These are phyloP conservation scores for Drosophila helvetica DNA, from an alignment of 2,888 invertebrate genomes.

Conservation along the genomic window DNA sequence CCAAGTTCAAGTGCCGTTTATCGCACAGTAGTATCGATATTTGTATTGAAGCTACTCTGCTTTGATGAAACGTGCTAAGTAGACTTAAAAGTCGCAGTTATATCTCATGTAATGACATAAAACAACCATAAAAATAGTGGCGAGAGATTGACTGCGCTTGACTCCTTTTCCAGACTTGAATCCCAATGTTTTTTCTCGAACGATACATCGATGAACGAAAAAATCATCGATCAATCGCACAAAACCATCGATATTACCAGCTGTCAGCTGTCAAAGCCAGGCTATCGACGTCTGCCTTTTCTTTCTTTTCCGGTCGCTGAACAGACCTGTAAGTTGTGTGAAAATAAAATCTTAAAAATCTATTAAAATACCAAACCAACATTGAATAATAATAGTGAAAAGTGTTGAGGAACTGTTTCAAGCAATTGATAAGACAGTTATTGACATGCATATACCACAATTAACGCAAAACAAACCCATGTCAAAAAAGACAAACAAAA, in stretches of 20 bases:
- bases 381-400: slow-evolving; percentile 20
- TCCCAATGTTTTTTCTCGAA: no score
- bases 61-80: no score
- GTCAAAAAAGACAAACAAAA: slow-evolving; percentile 48
- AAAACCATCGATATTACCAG: not conserved
- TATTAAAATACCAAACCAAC: slow-evolving; percentile 57
- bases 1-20: no score
- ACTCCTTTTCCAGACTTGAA: no score
- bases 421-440: slow-evolving; percentile 20
- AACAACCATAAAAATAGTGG: no score
- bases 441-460: slow-evolving; percentile 13
- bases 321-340: slow-evolving; percentile 82
- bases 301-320: slow-evolving; percentile 84
- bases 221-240: not conserved
- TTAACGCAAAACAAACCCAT: not conserved
- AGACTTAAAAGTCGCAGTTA: no score
- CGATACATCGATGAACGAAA: no score
- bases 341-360: slow-evolving; percentile 67
- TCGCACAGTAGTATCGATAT: no score
- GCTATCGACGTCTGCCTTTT: slow-evolving; percentile 71
- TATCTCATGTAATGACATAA: no score
- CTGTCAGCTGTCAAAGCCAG: slow-evolving; percentile 50
- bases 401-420: slow-evolving; percentile 1
- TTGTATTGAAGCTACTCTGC: no score
- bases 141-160: no score